Base-by-base conservation (phyloP, 2,113 vertebrate species). In the Gymnarchus niloticus region DNA sequence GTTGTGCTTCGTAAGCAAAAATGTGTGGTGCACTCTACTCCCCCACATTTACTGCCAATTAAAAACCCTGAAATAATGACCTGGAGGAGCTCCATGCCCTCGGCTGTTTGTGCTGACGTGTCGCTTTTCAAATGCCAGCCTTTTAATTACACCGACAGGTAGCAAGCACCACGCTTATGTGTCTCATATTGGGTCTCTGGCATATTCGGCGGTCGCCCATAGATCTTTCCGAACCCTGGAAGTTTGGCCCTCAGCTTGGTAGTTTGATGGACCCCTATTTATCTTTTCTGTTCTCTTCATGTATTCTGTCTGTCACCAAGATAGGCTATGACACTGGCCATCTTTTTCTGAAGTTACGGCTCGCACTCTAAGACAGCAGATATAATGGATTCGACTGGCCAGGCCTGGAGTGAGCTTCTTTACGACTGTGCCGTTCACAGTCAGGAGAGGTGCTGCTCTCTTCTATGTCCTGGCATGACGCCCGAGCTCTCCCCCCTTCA, bases 101-200 rank as follows among this genome's bases (percentile, higher is more conserved):
- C 88, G 89, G 90, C 89, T 91, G 91, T 91, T 92, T 92, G 90
- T 91, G 92, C 90, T 92, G 92, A 93, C 91, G 90, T 91, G 91
- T 89, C 88, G 84, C 87, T 91, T 93, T 91, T 91, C 90, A 93
- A 93, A 92, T 92, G 92, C 90, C 93, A 92, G 85, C 90, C 90
- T 90, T 87, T 92, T 93, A 92, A 91, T 93, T 92, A 93, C 92
- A 93, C 90, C 85, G 86, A 8, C 83, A 81, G 89, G 85, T 19
- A 61, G 9, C 37, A 59, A 84, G 23, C n/a, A 44, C 12, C 28
- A 1, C 19, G 23, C 49, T 33, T 51, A 33, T 49, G 44, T 25
- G n/a, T 49, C 33, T 83, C 14, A 8, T 28, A 44, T 23, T 33
- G 52, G 52, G 52, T 56, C 49, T 19, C 12, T 9, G 19, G 25